Percentiles rank a stretch among this genome's conserved stretches.
Evolutionary conservation across 2,113 vertebrate species (phyloP).

Genomic region (Daphoenositta chrysoptera): DNA sequence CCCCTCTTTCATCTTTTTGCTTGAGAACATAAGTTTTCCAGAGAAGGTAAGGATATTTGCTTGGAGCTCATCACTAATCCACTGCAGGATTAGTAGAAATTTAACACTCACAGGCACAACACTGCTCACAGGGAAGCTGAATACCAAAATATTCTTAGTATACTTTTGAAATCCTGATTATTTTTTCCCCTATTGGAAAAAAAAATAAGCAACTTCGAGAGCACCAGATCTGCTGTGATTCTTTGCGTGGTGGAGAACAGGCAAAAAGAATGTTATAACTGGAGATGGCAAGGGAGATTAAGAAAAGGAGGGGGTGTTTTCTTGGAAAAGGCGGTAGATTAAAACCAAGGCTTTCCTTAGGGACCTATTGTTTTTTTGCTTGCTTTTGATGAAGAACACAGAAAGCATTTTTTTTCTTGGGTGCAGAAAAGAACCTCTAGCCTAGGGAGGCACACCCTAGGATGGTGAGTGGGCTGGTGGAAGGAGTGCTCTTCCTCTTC

Average conservation of each 20-base stretch:
- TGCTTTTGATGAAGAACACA: background rate
- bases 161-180: background rate
- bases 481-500: slow-evolving; percentile 30
- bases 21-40: background rate
- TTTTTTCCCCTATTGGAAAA: background rate
- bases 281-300: slow-evolving; percentile 8
- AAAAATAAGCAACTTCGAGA: background rate
- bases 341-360: background rate
- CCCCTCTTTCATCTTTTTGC: background rate
- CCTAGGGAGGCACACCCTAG: background rate
- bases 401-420: slow-evolving; percentile 3
- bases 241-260: background rate
- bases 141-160: background rate
- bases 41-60: background rate
- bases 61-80: background rate
- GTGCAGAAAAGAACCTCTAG: slow-evolving; percentile 1
- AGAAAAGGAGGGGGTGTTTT: background rate
- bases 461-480: background rate
- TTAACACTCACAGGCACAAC: background rate
- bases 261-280: background rate
- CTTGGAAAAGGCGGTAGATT: slow-evolving; percentile 20
- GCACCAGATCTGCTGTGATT: background rate
- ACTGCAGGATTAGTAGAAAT: background rate
- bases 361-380: slow-evolving; percentile 11
- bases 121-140: background rate